Evolutionary conservation across 2,797 vertebrate species (phyloP).

Genomic region (Microtus californicus): DNA sequence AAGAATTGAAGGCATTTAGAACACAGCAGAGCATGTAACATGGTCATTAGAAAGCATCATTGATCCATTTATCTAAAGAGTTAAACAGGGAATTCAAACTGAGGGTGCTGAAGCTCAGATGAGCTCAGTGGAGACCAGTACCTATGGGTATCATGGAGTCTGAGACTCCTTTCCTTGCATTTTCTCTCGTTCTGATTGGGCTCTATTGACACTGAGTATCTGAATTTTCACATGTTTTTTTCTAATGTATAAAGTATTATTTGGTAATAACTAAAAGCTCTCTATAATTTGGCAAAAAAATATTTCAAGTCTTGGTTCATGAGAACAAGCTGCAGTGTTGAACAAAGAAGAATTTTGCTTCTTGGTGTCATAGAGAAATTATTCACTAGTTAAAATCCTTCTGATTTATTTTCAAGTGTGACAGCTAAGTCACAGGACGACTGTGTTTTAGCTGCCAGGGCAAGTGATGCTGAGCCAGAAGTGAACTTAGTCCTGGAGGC

Average conservation of each 20-base stretch:
- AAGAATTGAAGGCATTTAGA: slow-evolving; percentile 78
- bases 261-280: neutral
- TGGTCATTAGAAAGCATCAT: slow-evolving; percentile 66
- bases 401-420: neutral
- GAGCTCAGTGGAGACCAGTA: neutral
- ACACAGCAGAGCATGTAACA: slow-evolving; percentile 78
- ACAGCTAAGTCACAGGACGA: neutral
- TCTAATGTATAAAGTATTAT: slow-evolving; percentile 27
- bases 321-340: neutral
- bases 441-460: neutral
- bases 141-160: neutral
- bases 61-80: slow-evolving; percentile 68
- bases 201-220: slow-evolving; percentile 47
- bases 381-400: slow-evolving; percentile 20
- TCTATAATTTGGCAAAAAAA: neutral
- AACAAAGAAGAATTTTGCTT: slow-evolving; percentile 29
- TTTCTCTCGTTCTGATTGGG: neutral
- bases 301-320: neutral
- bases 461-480: slow-evolving; percentile 26
- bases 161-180: neutral
- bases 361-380: neutral
- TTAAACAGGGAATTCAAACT: slow-evolving; percentile 59
- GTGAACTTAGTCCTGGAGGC: neutral
- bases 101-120: neutral
- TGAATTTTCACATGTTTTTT: slow-evolving; percentile 42